Evolutionary conservation across 2,113 vertebrate genomes (phyloP).

Genomic region (Leptobrachium ailaonicum): DNA sequence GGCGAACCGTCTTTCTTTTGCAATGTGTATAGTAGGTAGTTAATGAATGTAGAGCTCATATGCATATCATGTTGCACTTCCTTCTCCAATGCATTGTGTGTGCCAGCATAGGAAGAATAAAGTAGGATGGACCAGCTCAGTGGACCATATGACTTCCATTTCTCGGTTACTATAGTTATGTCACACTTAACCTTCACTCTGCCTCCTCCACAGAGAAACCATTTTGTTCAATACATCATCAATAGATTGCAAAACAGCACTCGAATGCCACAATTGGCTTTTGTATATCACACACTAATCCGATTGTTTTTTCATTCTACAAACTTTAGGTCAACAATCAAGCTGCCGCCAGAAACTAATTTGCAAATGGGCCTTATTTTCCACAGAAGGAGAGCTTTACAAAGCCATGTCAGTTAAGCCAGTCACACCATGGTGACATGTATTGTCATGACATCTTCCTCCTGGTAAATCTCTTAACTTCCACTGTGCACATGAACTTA

Average conservation of each 20-base stretch:
- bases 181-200: conserved; percentile 79
- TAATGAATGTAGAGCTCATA: conserved; percentile 30
- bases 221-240: conserved; percentile 71
- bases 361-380: conserved; percentile 78
- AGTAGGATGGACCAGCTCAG: conserved; percentile 36
- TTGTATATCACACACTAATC: conserved; percentile 78
- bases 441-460: conserved; percentile 71
- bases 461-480: conserved; percentile 71
- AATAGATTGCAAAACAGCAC: conserved; percentile 72
- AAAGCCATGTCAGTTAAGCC: conserved; percentile 71
- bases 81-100: conserved; percentile 25
- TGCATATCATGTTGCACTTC: conserved; percentile 35
- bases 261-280: conserved; percentile 63
- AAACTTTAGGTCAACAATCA: conserved; percentile 80
- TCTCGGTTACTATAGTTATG: conserved; percentile 65
- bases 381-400: conserved; percentile 75
- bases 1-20: conserved; percentile 28
- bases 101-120: conserved; percentile 29
- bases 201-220: conserved; percentile 71
- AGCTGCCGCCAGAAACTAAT: conserved; percentile 78
- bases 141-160: conserved; percentile 40
- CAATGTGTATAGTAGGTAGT: conserved; percentile 13
- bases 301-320: conserved; percentile 80
- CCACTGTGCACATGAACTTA: conserved; percentile 69
- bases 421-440: conserved; percentile 70